These are phyloP conservation scores for Eupeodes latifasciatus DNA, from an alignment of 2,888 invertebrate species.

Conservation along the genomic window DNA sequence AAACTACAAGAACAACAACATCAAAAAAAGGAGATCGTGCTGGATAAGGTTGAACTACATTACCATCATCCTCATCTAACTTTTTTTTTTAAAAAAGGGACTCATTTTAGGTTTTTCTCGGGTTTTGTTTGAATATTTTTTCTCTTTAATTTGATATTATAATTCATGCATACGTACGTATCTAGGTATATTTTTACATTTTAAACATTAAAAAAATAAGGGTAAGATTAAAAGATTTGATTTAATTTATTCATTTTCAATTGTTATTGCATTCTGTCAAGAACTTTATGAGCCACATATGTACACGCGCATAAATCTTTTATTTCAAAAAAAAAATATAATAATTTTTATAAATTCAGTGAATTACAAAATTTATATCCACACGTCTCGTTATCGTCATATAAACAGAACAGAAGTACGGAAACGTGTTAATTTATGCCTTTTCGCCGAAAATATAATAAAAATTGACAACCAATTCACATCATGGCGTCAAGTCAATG, in stretches of 20 bases:
- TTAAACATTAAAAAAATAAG: slow-evolving; percentile 33
- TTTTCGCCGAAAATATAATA: slow-evolving; percentile 33
- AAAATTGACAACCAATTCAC: slow-evolving; percentile 47
- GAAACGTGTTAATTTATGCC: slow-evolving; percentile 34
- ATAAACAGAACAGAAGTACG: background rate
- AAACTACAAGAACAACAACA: no score
- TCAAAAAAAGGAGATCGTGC: slow-evolving; percentile 52
- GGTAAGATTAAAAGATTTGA: slow-evolving; percentile 37
- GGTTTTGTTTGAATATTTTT: slow-evolving; percentile 56
- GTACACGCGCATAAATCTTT: slow-evolving; percentile 25
- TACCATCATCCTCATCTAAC: background rate
- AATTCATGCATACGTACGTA: background rate
- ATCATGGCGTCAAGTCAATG: slow-evolving; percentile 33
- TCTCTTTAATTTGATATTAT: slow-evolving; percentile 30
- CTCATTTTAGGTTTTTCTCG: slow-evolving; percentile 18
- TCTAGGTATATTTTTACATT: background rate
- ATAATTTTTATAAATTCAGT: slow-evolving; percentile 5
- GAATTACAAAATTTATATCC: slow-evolving; percentile 15
- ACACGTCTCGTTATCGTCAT: background rate
- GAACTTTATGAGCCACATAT: background rate
- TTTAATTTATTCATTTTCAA: slow-evolving; percentile 59
- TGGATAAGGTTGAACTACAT: slow-evolving; percentile 47
- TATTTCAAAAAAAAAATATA: background rate
- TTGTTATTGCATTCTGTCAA: background rate
- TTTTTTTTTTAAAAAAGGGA: slow-evolving; percentile 10